Conservation (phyloP, 2,888 invertebrate genomes). For the Eristalis pertinax region DNA sequence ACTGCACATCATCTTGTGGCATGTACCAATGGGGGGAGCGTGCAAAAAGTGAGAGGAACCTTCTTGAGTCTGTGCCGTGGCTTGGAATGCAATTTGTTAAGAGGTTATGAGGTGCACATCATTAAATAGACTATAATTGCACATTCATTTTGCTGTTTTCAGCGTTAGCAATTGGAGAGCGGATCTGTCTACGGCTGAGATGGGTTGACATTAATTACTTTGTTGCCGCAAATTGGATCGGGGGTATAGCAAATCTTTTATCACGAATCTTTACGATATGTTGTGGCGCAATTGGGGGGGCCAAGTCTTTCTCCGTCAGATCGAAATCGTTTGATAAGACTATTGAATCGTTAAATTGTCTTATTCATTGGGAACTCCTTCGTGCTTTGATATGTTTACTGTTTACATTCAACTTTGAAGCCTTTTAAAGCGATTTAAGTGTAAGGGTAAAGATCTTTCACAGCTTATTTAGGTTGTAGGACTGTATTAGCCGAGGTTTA, state of each 20-base stretch:
- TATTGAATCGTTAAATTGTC: background rate
- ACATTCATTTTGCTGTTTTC: constrained; percentile 29
- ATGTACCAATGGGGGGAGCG: constrained; percentile 10
- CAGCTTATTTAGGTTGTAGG: no score
- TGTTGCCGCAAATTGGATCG: background rate
- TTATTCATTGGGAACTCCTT: no score
- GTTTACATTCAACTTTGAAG: no score
- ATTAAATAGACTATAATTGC: constrained; percentile 40
- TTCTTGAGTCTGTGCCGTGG: constrained; percentile 13
- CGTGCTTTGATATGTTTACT: no score
- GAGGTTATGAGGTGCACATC: constrained; percentile 39
- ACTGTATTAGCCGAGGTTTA: no score
- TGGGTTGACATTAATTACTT: background rate
- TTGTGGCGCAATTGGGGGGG: background rate
- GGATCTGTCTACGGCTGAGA: background rate
- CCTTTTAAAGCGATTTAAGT: no score
- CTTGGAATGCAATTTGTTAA: constrained; percentile 36
- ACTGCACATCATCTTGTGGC: background rate
- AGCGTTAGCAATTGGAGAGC: constrained; percentile 13
- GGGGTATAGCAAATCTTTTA: background rate
- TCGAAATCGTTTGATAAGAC: no score
- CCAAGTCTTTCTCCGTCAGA: background rate
- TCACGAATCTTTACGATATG: background rate
- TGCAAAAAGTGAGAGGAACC: constrained; percentile 53
- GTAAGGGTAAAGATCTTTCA: no score